Conservation (phyloP, 2,113 vertebrate species). For the Sander lucioperca region DNA sequence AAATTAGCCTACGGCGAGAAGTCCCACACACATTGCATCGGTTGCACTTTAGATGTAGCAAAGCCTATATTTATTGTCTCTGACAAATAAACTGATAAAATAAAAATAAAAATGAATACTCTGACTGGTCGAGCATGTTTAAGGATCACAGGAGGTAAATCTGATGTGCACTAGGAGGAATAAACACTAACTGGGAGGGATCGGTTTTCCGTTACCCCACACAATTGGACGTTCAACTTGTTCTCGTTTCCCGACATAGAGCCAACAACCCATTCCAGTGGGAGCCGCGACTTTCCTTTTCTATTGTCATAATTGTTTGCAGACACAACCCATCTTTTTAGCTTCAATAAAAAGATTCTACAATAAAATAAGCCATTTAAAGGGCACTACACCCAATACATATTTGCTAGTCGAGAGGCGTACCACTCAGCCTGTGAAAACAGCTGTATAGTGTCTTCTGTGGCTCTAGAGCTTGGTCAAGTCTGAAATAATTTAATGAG, state of each 20-base stretch:
- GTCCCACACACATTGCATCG: no score
- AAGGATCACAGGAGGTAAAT: slow-evolving; percentile 14
- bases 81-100: no score
- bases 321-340: slow-evolving; percentile 44
- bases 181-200: not conserved
- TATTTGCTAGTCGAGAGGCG: not conserved
- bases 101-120: not conserved
- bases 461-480: not conserved
- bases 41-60: no score
- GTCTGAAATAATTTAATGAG: not conserved
- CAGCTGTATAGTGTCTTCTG: no score
- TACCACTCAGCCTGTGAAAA: not conserved
- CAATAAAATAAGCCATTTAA: not conserved
- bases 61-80: no score
- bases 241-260: slow-evolving; percentile 2
- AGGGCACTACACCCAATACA: not conserved
- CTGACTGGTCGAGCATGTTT: slow-evolving; percentile 12
- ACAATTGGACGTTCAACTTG: not conserved
- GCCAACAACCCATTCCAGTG: not conserved
- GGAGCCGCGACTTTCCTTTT: not conserved
- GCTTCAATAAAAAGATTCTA: slow-evolving; percentile 6
- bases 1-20: no score
- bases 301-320: slow-evolving; percentile 54
- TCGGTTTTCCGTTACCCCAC: not conserved
- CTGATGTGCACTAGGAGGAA: not conserved